Percentiles rank a stretch among this genome's conserved stretches.
Conservation (phyloP, 2,113 vertebrate genomes). For the Dasyornis broadbenti region DNA sequence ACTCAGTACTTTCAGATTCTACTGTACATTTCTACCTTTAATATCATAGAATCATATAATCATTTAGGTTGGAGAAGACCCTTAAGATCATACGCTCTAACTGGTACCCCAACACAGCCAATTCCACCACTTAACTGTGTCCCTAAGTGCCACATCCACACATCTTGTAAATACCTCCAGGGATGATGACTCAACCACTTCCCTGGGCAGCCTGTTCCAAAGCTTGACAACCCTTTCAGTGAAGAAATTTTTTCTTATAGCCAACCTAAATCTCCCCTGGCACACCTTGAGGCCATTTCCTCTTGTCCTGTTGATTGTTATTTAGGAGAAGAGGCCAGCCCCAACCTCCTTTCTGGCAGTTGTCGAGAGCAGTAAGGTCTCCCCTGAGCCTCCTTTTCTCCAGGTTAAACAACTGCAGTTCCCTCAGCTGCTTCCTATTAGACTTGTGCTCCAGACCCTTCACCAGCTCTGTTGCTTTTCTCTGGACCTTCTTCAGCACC, state of each 20-base stretch:
- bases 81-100: background rate
- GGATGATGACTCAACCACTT: background rate
- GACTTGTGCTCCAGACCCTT: background rate
- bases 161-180: background rate
- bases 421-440: background rate
- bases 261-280: background rate
- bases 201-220: background rate
- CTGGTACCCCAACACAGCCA: rapidly evolving
- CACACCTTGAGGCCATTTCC: background rate
- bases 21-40: background rate
- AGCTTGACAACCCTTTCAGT: background rate
- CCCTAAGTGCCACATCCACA: background rate
- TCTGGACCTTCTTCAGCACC: background rate
- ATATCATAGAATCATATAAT: background rate
- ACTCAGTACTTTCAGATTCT: background rate
- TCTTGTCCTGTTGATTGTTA: background rate
- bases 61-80: background rate
- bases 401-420: background rate
- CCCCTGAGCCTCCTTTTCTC: background rate
- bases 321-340: background rate
- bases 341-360: background rate
- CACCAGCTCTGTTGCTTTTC: background rate
- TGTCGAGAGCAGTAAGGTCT: background rate
- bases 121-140: background rate
- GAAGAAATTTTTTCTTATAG: background rate